phyloP scores from a whole-genome alignment of 2,113 vertebrate genomes.

The Genyomyrus donnyi region DNA sequence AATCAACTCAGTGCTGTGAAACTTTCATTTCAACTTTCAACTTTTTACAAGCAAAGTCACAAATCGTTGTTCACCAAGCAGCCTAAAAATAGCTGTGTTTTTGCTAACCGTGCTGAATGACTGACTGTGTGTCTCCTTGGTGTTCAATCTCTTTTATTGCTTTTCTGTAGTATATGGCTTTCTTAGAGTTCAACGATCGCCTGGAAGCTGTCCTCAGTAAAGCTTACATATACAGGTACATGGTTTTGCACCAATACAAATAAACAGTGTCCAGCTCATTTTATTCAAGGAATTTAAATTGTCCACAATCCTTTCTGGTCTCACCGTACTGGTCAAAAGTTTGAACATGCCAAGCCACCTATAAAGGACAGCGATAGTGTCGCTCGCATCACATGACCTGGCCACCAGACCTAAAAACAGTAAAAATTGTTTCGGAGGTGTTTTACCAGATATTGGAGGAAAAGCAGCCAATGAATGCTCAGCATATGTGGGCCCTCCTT shows the following conservation, averaged over 20 bases:
- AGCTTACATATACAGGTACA: slow-evolving; percentile 90
- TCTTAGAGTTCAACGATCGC: slow-evolving; percentile 91
- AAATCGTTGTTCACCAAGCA: background rate
- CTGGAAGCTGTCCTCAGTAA: slow-evolving; percentile 91
- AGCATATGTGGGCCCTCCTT: background rate
- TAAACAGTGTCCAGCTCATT: background rate
- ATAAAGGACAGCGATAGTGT: background rate
- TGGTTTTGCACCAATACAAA: background rate
- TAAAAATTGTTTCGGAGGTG: background rate
- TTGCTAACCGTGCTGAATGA: background rate
- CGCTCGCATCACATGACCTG: background rate
- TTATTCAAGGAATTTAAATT: background rate
- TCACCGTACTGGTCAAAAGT: background rate
- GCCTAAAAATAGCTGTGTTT: background rate
- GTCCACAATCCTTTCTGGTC: background rate
- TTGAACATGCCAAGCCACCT: background rate
- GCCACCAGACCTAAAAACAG: background rate
- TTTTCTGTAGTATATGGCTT: slow-evolving; percentile 75
- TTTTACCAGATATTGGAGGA: background rate
- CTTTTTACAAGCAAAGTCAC: background rate
- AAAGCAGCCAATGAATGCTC: background rate
- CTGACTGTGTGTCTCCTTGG: background rate
- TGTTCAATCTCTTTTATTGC: background rate
- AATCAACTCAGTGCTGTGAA: background rate
- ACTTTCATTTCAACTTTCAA: background rate